Percentiles rank a stretch among this genome's conserved stretches.
phyloP scores from a whole-genome alignment of 2,113 vertebrate species.

The Capreolus pygargus region DNA sequence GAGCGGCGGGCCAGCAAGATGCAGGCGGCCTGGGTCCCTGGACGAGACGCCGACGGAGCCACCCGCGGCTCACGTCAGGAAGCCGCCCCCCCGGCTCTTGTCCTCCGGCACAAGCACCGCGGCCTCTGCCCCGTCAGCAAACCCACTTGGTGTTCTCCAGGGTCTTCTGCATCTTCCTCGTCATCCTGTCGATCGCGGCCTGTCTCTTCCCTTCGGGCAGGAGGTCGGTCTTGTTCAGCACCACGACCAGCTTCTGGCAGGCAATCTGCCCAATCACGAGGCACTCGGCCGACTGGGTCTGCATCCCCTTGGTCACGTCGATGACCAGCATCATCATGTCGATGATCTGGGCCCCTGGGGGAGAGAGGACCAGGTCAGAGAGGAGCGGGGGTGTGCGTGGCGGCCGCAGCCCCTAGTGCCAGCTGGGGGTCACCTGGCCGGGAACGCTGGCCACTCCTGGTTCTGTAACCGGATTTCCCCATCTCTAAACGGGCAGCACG shows the following conservation, averaged over 20 bases:
- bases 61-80: neutral
- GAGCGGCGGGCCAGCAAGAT: neutral
- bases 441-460: neutral
- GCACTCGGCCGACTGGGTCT: constrained; percentile 98
- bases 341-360: constrained; percentile 95
- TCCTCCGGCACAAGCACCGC: neutral
- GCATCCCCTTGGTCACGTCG: constrained; percentile 97
- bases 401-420: neutral
- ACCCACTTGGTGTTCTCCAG: constrained; percentile 95
- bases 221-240: constrained; percentile 96
- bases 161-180: constrained; percentile 96
- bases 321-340: constrained; percentile 99
- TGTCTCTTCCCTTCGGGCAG: constrained; percentile 91
- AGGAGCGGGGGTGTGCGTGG: neutral
- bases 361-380: constrained; percentile 61
- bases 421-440: neutral
- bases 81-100: neutral
- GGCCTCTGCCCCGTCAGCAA: neutral
- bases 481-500: neutral
- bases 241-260: constrained; percentile 94
- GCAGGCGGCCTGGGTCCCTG: neutral
- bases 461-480: neutral
- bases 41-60: neutral
- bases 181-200: constrained; percentile 94
- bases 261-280: constrained; percentile 96